Evolutionary conservation across 1,140 invertebrate genomes (phyloP), one percentile per base, ranked within the genome.

Genomic region (Philopotamus ludificatus): DNA sequence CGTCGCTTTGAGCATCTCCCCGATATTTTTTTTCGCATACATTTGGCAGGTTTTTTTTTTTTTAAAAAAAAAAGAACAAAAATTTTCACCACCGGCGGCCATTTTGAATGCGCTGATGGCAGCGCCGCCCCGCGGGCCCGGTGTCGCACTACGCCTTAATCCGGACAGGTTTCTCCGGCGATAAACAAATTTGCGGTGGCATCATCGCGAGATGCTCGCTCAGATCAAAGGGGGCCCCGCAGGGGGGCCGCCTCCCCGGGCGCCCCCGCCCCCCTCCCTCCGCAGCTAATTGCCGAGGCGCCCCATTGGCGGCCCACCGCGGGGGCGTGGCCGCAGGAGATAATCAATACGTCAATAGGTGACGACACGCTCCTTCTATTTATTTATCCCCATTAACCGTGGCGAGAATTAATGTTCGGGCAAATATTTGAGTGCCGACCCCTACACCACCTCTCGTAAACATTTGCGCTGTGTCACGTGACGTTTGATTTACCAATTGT

Each of bases 301-400:
- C 57, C 57, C 42, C 7, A 60, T 60, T 60, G 57, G 57, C 57
- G 57, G 57, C 2, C n/a, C 16, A 10, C 42, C 42, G 42, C 42
- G 23, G 57, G 23, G 57, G 57, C 57, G 57, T 60, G 57, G 57
- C 42, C 44, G 57, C 16, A 23, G 41, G 8, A 44, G 55, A 60
- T 60, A 60, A 47, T 60, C 57, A 47, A 60, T 60, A 60, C 57
- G 44, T 60, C 57, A 60, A 60, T 60, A 60, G 42, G n/a, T 47
- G 44, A 47, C 44, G 44, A 47, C 18, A 47, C 18, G 18, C 44
- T 47, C 44, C 44, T 47, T 47, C 8, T 47, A 47, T 47, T 47
- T 47, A 47, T 47, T 47, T 47, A 47, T 47, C 44, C 44, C 44
- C 10, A 47, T 15, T 47, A 47, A 8, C 44, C 28, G 28, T 47